A percentile compares a stretch with the other conserved stretches of the same genome.
Evolutionary conservation across 2,113 vertebrate species (phyloP).

Genomic region (Siniperca chuatsi): DNA sequence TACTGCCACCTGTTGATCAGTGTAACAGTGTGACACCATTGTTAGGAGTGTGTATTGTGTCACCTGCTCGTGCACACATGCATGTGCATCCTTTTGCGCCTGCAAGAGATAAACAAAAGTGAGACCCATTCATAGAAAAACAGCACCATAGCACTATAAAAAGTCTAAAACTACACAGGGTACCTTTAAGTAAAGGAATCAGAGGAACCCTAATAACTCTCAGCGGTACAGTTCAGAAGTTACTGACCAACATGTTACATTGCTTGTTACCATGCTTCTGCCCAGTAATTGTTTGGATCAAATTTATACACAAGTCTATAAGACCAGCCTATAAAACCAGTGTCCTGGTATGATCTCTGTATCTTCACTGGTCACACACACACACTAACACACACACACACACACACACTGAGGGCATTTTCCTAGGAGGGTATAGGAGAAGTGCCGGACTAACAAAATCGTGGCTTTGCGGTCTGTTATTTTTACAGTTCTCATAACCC

Average conservation of each 20-base stretch:
- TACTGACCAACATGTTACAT: background rate
- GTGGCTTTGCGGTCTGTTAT: conserved; percentile 36
- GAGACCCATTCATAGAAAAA: no score
- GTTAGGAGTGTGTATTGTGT: no score
- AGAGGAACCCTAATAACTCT: background rate
- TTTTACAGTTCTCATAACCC: conserved; percentile 58
- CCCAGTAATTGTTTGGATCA: background rate
- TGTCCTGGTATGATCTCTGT: conserved; percentile 15
- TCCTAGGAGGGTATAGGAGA: background rate
- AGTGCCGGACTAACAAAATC: conserved; percentile 37
- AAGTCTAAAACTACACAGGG: no score
- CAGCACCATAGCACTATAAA: no score
- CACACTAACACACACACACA: background rate
- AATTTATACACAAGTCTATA: background rate
- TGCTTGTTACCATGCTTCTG: background rate
- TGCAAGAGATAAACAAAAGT: no score
- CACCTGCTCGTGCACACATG: no score
- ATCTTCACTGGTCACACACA: conserved; percentile 8
- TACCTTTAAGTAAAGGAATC: background rate
- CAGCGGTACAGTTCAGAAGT: background rate
- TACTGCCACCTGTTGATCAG: no score
- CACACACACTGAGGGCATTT: background rate
- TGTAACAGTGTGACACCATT: no score
- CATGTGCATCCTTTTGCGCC: no score
- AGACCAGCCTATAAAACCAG: background rate